Evolutionary conservation across 64 coral and sea anemone species (phyloP).

Genomic region (Porites lutea): DNA sequence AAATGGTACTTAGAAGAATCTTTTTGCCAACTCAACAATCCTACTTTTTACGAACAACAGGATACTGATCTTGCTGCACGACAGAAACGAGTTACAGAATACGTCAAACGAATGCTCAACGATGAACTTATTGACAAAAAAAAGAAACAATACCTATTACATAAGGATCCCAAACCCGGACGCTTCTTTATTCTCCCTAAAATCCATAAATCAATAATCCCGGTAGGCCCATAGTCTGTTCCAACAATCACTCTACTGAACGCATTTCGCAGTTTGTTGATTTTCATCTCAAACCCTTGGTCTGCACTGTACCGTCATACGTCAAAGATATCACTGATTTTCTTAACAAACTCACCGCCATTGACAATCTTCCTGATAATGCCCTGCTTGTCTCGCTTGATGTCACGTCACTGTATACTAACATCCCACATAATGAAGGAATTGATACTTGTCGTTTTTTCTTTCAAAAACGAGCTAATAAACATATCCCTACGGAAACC

Average conservation of each 20-base stretch:
- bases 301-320: neutral
- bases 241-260: neutral
- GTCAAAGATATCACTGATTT: no score
- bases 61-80: neutral
- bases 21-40: no score
- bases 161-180: neutral
- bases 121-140: neutral
- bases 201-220: constrained; percentile 1
- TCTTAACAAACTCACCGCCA: no score
- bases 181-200: neutral
- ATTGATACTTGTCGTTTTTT: no score
- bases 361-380: no score
- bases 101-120: neutral
- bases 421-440: no score
- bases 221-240: neutral
- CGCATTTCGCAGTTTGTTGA: constrained; percentile 8
- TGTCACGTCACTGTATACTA: no score
- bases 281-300: no score
- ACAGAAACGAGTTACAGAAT: neutral
- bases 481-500: no score
- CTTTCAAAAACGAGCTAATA: no score
- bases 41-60: neutral
- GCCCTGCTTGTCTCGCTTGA: no score
- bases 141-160: neutral
- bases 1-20: no score